Base-by-base conservation (phyloP, 1,140 invertebrate genomes). In the Ylistrum balloti region DNA sequence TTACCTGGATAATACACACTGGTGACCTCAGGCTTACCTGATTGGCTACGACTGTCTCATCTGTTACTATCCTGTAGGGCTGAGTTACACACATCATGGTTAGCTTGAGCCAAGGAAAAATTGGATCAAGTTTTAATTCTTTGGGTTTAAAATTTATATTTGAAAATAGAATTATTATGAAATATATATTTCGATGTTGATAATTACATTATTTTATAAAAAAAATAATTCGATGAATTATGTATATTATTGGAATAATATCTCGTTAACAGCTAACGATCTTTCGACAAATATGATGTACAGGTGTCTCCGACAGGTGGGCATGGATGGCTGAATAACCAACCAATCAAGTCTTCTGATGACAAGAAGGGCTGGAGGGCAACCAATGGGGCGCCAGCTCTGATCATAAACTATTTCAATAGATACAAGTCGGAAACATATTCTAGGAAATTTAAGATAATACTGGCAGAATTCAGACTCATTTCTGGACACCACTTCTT, bases 1-100 rank as follows among this genome's bases (percentile, higher is more conserved):
- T 48, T 48, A 48, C 45, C 45, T 74, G 22, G 13, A 38, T 38
- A 38, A 38, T n/a, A 74, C n/a, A 74, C 56, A 74, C 56, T 28
- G 56, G 56, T 74, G 56, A 74, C 56, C 56, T 11, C 56, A 74
- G n/a, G 56, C 56, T 74, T 74, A 74, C n/a, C 56, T 74, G 56
- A 74, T 74, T 74, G 56, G 56, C 56, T n/a, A n/a, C n/a, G n/a
- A n/a, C n/a, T 28, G 56, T 5, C 56, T 74, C 22, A 28, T 74
- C 17, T 28, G n/a, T 74, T 11, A 74, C 56, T 74, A n/a, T n/a
- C 56, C 22, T n/a, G 5, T 17, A n/a, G 22, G 7, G 56, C 28
- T 1, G 5, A 74, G 22, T 5, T 17, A 74, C 1, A 9, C n/a
- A 28, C 17, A 2, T 5, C 22, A 74, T 28, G 0, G 56, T 74